These are phyloP conservation scores for Heliconius melpomene DNA, from an alignment of 1,140 invertebrate genomes.

Conservation along the genomic window DNA sequence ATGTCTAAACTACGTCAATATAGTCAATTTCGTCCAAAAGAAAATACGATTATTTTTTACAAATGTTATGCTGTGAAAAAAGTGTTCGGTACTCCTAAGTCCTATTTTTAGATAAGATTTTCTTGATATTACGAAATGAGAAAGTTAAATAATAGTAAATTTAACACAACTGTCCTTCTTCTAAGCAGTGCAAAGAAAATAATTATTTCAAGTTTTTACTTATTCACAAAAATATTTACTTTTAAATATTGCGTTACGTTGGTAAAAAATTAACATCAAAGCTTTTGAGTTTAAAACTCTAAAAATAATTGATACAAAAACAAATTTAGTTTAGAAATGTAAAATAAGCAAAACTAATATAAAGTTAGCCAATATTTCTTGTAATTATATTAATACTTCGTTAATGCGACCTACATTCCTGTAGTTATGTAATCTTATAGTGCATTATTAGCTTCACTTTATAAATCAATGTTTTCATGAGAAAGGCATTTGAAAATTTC, in stretches of 20 bases:
- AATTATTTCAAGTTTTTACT: no score
- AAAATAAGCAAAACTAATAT: not conserved
- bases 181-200: no score
- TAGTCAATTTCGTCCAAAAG: not conserved
- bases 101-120: not conserved
- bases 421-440: slow-evolving; percentile 26
- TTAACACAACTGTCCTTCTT: no score
- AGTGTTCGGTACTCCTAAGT: not conserved
- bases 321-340: not conserved
- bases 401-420: slow-evolving; percentile 38
- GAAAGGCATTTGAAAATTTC: slow-evolving; percentile 19
- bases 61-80: not conserved
- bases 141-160: no score
- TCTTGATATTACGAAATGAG: no score
- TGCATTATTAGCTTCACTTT: slow-evolving; percentile 1
- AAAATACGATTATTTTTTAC: not conserved
- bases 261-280: no score
- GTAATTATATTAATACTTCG: slow-evolving; percentile 31
- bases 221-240: no score
- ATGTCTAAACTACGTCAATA: not conserved
- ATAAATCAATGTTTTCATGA: slow-evolving; percentile 3
- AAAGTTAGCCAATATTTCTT: slow-evolving; percentile 26
- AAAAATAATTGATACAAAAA: no score
- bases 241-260: no score
- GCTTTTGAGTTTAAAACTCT: no score